phyloP scores from a whole-genome alignment of 2,797 vertebrate species.

The Cynodonichthys magdalenae region DNA sequence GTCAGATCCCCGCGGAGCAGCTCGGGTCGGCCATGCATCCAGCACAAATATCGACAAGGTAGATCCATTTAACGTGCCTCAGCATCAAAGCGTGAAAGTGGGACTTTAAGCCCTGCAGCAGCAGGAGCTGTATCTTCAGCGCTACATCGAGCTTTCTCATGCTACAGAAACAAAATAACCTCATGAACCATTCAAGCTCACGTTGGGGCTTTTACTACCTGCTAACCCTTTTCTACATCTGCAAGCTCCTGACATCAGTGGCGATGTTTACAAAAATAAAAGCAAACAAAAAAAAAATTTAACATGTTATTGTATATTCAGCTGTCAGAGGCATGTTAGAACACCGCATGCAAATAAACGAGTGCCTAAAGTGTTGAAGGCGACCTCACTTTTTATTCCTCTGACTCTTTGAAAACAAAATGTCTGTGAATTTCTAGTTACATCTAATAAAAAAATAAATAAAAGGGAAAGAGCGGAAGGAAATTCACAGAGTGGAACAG shows the following conservation, averaged over 20 bases:
- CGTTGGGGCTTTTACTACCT: constrained; percentile 55
- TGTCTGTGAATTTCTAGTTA: constrained; percentile 29
- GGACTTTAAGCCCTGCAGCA: constrained; percentile 44
- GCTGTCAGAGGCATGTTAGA: constrained; percentile 68
- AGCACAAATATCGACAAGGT: constrained; percentile 57
- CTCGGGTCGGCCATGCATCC: constrained; percentile 46
- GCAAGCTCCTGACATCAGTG: constrained; percentile 23
- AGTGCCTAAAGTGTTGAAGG: constrained; percentile 70
- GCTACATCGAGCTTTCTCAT: constrained; percentile 65
- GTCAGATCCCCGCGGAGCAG: constrained; percentile 54
- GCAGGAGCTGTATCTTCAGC: constrained; percentile 43
- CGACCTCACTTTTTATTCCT: constrained; percentile 60
- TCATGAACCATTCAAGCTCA: constrained; percentile 62
- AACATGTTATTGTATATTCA: constrained; percentile 25
- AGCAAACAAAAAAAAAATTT: constrained; percentile 6
- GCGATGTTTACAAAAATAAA: constrained; percentile 27
- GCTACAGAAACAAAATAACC: constrained; percentile 73
- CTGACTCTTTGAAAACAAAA: constrained; percentile 29
- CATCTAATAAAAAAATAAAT: background rate
- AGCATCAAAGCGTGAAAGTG: constrained; percentile 66
- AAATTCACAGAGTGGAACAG: constrained; percentile 30
- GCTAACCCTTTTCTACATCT: constrained; percentile 61
- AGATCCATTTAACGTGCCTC: constrained; percentile 72
- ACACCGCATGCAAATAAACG: constrained; percentile 70
- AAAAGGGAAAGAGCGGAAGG: background rate